Evolutionary conservation across 2,888 invertebrate species (phyloP).

Genomic region (Anarsia innoxiella): DNA sequence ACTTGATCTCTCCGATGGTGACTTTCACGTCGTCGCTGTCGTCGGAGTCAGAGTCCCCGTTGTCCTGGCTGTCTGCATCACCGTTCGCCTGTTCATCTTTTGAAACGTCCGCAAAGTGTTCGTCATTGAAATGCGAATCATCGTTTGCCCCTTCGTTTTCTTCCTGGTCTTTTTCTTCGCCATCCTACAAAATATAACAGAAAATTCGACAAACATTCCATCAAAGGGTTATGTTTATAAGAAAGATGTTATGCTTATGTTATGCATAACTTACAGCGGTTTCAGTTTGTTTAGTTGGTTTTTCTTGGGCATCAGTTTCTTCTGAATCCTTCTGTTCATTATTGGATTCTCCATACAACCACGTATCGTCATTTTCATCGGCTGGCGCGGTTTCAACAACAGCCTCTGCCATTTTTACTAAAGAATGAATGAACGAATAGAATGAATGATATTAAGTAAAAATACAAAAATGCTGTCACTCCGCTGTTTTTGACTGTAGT

Average conservation of each 20-base stretch:
- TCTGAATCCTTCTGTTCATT: conserved; percentile 45
- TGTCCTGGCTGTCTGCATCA: conserved; percentile 67
- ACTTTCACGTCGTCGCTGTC: conserved; percentile 93
- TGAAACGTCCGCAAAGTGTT: conserved; percentile 64
- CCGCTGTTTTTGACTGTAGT: too few species aligned
- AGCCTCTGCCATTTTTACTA: conserved; percentile 53
- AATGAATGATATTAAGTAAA: too few species aligned
- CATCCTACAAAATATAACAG: conserved; percentile 38
- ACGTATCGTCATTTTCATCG: conserved; percentile 87
- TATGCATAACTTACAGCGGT: conserved; percentile 17
- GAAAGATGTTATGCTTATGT: conserved; percentile 23
- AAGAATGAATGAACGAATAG: too few species aligned
- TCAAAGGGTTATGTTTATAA: too few species aligned
- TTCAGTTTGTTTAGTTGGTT: conserved; percentile 25
- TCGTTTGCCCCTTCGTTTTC: conserved; percentile 63
- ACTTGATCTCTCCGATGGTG: conserved; percentile 92
- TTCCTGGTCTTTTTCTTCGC: conserved; percentile 65
- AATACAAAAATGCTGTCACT: too few species aligned
- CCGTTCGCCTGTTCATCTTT: conserved; percentile 55
- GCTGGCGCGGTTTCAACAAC: conserved; percentile 50
- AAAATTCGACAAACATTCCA: too few species aligned
- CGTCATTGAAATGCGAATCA: conserved; percentile 66
- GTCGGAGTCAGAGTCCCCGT: conserved; percentile 79
- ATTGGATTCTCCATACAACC: conserved; percentile 89
- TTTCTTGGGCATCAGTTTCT: conserved; percentile 21